Evolutionary conservation across 2,797 vertebrate genomes (phyloP).

Genomic region (Adrianichthys oophorus): DNA sequence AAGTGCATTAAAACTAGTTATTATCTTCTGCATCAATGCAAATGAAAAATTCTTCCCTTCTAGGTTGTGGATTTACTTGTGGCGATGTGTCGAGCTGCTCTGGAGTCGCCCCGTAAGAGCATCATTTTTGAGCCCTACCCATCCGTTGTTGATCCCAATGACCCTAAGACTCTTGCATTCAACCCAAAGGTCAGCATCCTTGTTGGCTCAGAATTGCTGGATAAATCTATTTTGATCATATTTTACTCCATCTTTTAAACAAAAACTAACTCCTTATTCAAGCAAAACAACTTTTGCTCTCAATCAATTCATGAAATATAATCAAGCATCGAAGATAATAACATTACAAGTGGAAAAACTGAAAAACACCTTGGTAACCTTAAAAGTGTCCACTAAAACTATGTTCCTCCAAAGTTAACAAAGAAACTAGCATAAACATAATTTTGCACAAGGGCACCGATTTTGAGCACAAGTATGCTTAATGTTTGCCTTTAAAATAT

Average conservation of each 20-base stretch:
- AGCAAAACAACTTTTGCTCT: neutral
- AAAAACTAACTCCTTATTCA: neutral
- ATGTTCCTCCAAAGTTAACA: too few species aligned
- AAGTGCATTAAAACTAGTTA: too few species aligned
- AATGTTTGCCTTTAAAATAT: too few species aligned
- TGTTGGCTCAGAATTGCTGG: neutral
- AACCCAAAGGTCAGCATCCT: slow-evolving; percentile 91
- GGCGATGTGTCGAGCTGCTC: slow-evolving; percentile 97
- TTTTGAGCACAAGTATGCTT: too few species aligned
- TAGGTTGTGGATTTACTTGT: slow-evolving; percentile 97
- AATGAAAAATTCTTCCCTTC: slow-evolving; percentile 9
- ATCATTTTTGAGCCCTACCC: slow-evolving; percentile 99
- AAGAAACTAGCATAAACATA: too few species aligned
- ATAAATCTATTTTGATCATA: neutral
- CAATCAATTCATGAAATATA: too few species aligned
- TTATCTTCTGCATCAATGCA: neutral
- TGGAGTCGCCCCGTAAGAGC: slow-evolving; percentile 97
- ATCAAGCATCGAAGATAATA: too few species aligned
- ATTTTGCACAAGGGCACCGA: too few species aligned
- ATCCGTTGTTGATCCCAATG: slow-evolving; percentile 96
- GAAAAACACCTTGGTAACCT: too few species aligned
- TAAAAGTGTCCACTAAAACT: too few species aligned
- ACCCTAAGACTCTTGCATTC: slow-evolving; percentile 98
- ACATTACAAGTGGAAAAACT: too few species aligned
- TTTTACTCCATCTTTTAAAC: slow-evolving; percentile 4